A percentile compares a stretch with the other conserved stretches of the same genome.
phyloP scores from a whole-genome alignment of 1,140 invertebrate genomes.

The Xylocopa sonorina region DNA sequence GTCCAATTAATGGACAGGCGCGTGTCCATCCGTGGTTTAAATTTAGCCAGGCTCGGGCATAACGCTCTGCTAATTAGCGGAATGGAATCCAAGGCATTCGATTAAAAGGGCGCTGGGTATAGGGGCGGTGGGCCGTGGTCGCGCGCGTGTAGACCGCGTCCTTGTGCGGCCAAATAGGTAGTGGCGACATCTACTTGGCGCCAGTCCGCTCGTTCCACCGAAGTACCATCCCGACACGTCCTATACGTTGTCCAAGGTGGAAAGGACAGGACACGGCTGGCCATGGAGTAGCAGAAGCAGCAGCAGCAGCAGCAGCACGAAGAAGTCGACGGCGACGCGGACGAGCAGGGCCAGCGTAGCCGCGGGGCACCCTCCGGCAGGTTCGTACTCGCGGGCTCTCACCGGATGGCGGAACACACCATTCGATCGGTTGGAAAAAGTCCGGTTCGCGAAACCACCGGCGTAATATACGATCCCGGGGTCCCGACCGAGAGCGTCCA shows the following conservation, averaged over 20 bases:
- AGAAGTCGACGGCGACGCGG: background rate
- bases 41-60: slow-evolving; percentile 76
- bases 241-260: slow-evolving; percentile 24
- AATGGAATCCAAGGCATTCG: slow-evolving; percentile 76
- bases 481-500: slow-evolving; percentile 61
- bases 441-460: slow-evolving; percentile 52
- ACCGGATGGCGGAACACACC: slow-evolving; percentile 29
- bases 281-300: background rate
- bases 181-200: slow-evolving; percentile 78
- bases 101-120: slow-evolving; percentile 38
- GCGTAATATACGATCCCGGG: slow-evolving; percentile 63
- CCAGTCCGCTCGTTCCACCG: slow-evolving; percentile 73
- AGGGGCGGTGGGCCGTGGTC: slow-evolving; percentile 8
- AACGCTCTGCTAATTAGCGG: slow-evolving; percentile 78
- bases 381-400: slow-evolving; percentile 18
- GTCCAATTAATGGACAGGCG: slow-evolving; percentile 46
- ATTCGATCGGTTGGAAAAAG: slow-evolving; percentile 20
- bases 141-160: slow-evolving; percentile 50
- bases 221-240: slow-evolving; percentile 50
- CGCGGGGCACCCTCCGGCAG: background rate
- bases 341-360: background rate
- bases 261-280: slow-evolving; percentile 34
- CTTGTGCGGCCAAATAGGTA: slow-evolving; percentile 62
- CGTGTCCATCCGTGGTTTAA: slow-evolving; percentile 48
- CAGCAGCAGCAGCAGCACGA: background rate